phyloP scores from a whole-genome alignment of 2,888 invertebrate species.

The Diabrotica balteata region DNA sequence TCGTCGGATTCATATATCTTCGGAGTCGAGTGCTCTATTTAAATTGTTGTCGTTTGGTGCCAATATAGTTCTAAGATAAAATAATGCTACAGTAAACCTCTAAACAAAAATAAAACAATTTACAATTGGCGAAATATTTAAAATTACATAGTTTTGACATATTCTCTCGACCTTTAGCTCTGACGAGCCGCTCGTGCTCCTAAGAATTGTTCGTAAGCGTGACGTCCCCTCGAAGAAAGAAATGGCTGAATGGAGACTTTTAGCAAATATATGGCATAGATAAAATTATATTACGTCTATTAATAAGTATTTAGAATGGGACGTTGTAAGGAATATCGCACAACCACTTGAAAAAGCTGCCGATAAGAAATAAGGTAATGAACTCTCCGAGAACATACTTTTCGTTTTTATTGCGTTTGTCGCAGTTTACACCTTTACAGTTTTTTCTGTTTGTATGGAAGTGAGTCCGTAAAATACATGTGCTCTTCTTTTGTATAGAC shows the following conservation, averaged over 20 bases:
- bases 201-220: constrained; percentile 27
- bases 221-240: constrained; percentile 38
- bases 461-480: constrained; percentile 3
- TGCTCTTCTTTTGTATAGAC: not conserved
- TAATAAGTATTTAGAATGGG: constrained; percentile 38
- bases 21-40: no score
- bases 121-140: not conserved
- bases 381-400: constrained; percentile 24
- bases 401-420: constrained; percentile 21
- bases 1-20: no score
- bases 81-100: no score
- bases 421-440: constrained; percentile 17
- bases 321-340: constrained; percentile 21
- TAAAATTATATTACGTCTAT: constrained; percentile 43
- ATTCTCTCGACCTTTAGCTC: not conserved
- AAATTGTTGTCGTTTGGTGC: no score
- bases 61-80: no score
- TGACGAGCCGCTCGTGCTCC: not conserved
- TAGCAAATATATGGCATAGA: constrained; percentile 41
- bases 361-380: constrained; percentile 28
- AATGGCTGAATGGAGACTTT: constrained; percentile 41
- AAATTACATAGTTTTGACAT: no score
- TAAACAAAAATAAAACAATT: not conserved
- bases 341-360: constrained; percentile 28
- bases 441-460: not conserved